Base-by-base conservation (phyloP, 2,888 invertebrate species). In the Lobophora halterata region DNA sequence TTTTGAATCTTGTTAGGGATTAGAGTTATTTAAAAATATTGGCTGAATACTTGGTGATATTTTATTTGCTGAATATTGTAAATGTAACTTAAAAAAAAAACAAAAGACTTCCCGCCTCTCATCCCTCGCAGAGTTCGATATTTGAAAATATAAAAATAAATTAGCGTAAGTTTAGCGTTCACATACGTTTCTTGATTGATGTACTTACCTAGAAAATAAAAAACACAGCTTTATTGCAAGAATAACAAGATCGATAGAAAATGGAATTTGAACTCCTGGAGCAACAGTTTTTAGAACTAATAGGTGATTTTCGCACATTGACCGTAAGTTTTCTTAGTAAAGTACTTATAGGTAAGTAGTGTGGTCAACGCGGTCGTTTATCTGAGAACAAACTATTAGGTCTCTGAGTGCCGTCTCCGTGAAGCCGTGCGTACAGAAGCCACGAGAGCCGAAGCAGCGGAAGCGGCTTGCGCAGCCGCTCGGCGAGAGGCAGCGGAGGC, bases 211-310 rank as follows among this genome's bases (percentile, higher is more conserved):
- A n/a, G n/a, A n/a, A n/a, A n/a, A n/a, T n/a, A n/a, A n/a, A n/a
- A n/a, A n/a, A n/a, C n/a, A n/a, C n/a, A n/a, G n/a, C n/a, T n/a
- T n/a, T n/a, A n/a, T n/a, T n/a, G n/a, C n/a, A n/a, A n/a, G n/a
- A n/a, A n/a, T n/a, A n/a, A n/a, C n/a, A n/a, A n/a, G n/a, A n/a
- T n/a, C n/a, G n/a, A n/a, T n/a, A 20, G 11, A 3, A 6, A 17
- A 17, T 17, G 2, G 77, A 79, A 46, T 80, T 87, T 49, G 81
- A 82, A 44, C 48, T 49, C 5, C 71, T 85, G 49, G 82, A 85
- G 52, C 70, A 78, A 43, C 75, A 80, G 46, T 72, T 83, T 55
- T 53, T 76, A 18, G 78, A 82, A 37, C 58, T 83, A 16, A 58
- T 83, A 37, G 72, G 73, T 12, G 80, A 82, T 56, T 73, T 79